Base-by-base conservation (phyloP, 2,797 vertebrate species). In the Esox lucius region DNA sequence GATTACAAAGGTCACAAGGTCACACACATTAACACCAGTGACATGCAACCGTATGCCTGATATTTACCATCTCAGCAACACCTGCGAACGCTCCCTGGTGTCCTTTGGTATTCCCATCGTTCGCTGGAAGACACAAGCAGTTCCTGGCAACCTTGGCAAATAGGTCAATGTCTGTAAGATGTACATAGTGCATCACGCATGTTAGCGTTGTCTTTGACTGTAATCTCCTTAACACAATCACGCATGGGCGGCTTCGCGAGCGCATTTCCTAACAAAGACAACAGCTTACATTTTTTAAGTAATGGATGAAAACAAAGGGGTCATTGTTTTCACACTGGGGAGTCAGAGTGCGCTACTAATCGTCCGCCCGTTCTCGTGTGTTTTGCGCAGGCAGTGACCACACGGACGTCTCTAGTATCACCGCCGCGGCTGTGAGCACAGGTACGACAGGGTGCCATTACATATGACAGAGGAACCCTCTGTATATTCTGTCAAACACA, bases 341-440 rank as follows among this genome's bases (percentile, higher is more conserved):
- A 61, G 61, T 46, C 26, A 39, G 13, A 46, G 42, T 64, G 22
- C 71, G 9, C 26, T 5, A 16, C 22, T 66, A n/a, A 73, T 31
- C 48, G 13, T 31, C 56, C 0, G 9, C 1, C 42, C 12, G 42
- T 61, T 6, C 35, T 39, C 17, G 15, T 9, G 49, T 53, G 51
- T 39, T 39, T 83, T 67, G 92, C 93, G 81, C 92, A 96, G 95
- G 95, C 91, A 92, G 94, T 73, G 83, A 86, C 53, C 91, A 89
- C 86, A 82, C 87, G 85, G 94, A 93, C 87, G 85, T 94, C 85
- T 93, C 90, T 83, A 94, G 89, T 82, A 85, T 93, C 83, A 87
- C 92, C 74, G 93, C 95, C 81, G 24, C 56, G 22, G 87, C 93
- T 83, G 42, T 80, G 76, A 91, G 91, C 70, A 83, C 93, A 85